Conservation (phyloP, 2,888 invertebrate genomes). For the Megaustenia siamemsis region DNA sequence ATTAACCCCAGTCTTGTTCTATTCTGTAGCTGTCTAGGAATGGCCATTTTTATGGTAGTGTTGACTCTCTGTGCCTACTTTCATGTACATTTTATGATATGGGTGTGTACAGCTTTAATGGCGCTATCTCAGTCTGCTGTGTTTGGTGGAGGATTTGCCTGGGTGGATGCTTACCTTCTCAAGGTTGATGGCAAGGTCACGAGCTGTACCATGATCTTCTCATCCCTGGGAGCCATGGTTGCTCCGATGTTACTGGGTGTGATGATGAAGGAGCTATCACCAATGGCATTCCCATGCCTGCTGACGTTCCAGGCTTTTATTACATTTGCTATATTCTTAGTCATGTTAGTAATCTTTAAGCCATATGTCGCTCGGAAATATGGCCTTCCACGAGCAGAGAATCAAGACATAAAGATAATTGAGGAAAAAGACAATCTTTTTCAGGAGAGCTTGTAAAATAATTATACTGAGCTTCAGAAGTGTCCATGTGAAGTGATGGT, state of each 20-base stretch:
- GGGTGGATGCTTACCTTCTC: constrained; percentile 40
- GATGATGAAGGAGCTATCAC: constrained; percentile 40
- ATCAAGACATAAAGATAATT: not conserved
- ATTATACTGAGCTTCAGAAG: no score
- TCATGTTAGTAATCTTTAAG: constrained; percentile 8
- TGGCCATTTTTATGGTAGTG: not conserved
- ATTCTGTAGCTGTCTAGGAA: constrained; percentile 2
- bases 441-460: no score
- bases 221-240: constrained; percentile 38
- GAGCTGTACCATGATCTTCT: constrained; percentile 36
- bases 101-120: constrained; percentile 29
- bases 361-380: constrained; percentile 15
- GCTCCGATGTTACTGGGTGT: constrained; percentile 34
- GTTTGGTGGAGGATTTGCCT: constrained; percentile 44
- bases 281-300: constrained; percentile 37
- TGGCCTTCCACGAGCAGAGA: constrained; percentile 16
- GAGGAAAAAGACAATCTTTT: not conserved
- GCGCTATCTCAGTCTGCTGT: constrained; percentile 40
- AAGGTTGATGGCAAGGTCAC: constrained; percentile 29
- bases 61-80: constrained; percentile 12
- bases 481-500: no score
- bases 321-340: constrained; percentile 19
- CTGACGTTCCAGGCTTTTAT: constrained; percentile 18
- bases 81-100: constrained; percentile 34
- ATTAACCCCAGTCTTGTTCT: constrained; percentile 26